phyloP scores from a whole-genome alignment of 2,797 vertebrate genomes.

The Malacoctenus gilli region DNA sequence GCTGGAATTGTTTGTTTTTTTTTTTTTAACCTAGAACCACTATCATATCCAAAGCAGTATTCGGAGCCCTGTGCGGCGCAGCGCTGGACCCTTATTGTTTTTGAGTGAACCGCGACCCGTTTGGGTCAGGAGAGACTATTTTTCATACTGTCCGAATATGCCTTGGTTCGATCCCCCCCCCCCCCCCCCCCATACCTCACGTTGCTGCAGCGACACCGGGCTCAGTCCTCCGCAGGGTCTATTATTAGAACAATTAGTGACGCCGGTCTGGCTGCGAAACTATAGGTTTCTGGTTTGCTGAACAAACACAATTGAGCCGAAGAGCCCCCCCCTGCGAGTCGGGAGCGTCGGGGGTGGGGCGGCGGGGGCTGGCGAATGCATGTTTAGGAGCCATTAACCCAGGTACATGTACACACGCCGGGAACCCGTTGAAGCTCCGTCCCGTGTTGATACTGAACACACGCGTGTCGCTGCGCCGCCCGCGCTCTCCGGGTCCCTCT shows the following conservation, averaged over 20 bases:
- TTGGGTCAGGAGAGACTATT: conserved; percentile 35
- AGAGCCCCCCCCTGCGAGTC: conserved; percentile 26
- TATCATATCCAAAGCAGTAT: conserved; percentile 61
- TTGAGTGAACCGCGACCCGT: background rate
- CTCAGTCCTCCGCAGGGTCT: conserved; percentile 2
- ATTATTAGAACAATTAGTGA: conserved; percentile 54
- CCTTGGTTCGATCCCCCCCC: conserved; percentile 46
- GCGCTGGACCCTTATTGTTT: conserved; percentile 31
- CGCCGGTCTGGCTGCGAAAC: conserved; percentile 44
- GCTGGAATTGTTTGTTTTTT: conserved; percentile 28
- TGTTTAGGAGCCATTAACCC: too few species aligned
- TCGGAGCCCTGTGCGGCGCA: conserved; percentile 31
- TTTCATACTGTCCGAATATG: conserved; percentile 33
- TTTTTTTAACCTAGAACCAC: conserved; percentile 25
- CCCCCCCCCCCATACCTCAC: conserved; percentile 33
- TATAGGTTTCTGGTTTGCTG: conserved; percentile 55
- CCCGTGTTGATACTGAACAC: too few species aligned
- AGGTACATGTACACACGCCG: too few species aligned
- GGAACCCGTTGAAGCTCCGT: too few species aligned
- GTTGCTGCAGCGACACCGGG: background rate
- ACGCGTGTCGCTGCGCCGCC: too few species aligned
- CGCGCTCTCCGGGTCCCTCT: too few species aligned
- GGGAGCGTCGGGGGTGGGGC: too few species aligned
- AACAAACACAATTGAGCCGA: conserved; percentile 63
- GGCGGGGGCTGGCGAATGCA: too few species aligned